These are phyloP conservation scores for Puntigrus tetrazona DNA, from an alignment of 2,113 vertebrate species.

Conservation along the genomic window DNA sequence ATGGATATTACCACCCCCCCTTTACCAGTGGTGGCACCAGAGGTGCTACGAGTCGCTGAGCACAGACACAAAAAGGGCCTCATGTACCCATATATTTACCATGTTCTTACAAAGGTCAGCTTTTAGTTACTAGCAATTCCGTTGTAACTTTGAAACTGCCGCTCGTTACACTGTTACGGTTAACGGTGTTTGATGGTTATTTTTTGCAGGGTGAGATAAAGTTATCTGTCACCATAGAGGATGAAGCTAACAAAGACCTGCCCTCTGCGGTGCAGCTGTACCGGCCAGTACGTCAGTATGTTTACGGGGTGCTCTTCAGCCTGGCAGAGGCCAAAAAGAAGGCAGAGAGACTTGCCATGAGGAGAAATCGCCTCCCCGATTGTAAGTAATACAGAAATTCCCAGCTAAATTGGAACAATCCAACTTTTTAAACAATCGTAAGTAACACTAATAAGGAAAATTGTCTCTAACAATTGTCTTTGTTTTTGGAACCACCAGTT, in stretches of 20 bases:
- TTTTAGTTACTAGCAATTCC: conserved; percentile 5
- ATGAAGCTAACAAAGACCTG: conserved; percentile 96
- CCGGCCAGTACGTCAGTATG: conserved; percentile 93
- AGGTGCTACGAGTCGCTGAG: conserved; percentile 93
- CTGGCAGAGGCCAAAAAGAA: conserved; percentile 94
- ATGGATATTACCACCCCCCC: conserved; percentile 97
- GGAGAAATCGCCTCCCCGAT: conserved; percentile 89
- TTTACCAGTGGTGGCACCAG: conserved; percentile 87
- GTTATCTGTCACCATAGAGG: conserved; percentile 94
- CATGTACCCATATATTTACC: conserved; percentile 97
- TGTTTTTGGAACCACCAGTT: background rate
- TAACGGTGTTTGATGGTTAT: conserved; percentile 19
- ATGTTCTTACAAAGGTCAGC: conserved; percentile 90
- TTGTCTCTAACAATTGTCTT: background rate
- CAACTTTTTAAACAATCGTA: background rate
- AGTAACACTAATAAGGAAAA: background rate
- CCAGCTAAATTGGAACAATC: background rate
- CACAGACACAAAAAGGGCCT: conserved; percentile 94
- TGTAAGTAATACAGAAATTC: conserved; percentile 59
- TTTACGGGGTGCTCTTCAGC: conserved; percentile 98
- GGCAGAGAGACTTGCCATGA: conserved; percentile 90
- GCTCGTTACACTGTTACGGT: background rate
- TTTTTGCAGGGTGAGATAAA: conserved; percentile 91
- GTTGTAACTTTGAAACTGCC: background rate
- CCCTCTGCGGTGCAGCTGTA: conserved; percentile 93